Percentiles rank a stretch among this genome's conserved stretches.
Evolutionary conservation across 2,113 vertebrate genomes (phyloP).

Genomic region (Raja brachyura): DNA sequence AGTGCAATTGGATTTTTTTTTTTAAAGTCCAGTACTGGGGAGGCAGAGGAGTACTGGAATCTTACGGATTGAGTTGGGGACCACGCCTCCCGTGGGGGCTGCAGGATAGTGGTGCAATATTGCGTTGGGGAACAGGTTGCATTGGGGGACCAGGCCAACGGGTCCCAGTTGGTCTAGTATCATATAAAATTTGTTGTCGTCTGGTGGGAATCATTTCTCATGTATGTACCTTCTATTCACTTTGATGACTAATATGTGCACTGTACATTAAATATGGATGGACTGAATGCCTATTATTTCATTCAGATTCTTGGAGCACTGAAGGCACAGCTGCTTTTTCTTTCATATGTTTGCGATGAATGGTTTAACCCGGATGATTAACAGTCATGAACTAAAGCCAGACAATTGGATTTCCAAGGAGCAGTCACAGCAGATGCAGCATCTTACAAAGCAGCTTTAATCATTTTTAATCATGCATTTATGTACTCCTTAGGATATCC

Average conservation of each 20-base stretch:
- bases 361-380: not conserved
- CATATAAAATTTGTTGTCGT: not conserved
- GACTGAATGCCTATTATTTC: not conserved
- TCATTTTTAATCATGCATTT: not conserved
- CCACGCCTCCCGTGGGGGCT: no score
- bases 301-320: not conserved
- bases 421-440: not conserved
- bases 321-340: not conserved
- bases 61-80: no score
- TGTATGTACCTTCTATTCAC: not conserved
- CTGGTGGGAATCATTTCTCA: not conserved
- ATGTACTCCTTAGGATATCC: not conserved
- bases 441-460: not conserved
- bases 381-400: not conserved
- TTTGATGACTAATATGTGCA: not conserved
- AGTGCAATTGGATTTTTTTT: no score
- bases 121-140: no score
- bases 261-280: not conserved
- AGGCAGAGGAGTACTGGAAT: no score
- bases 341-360: not conserved
- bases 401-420: not conserved
- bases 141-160: no score
- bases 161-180: no score
- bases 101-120: no score
- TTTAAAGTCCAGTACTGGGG: no score